Percentiles rank a stretch among this genome's conserved stretches.
phyloP scores from a whole-genome alignment of 2,888 invertebrate genomes.

The Netelia fuscicornis region DNA sequence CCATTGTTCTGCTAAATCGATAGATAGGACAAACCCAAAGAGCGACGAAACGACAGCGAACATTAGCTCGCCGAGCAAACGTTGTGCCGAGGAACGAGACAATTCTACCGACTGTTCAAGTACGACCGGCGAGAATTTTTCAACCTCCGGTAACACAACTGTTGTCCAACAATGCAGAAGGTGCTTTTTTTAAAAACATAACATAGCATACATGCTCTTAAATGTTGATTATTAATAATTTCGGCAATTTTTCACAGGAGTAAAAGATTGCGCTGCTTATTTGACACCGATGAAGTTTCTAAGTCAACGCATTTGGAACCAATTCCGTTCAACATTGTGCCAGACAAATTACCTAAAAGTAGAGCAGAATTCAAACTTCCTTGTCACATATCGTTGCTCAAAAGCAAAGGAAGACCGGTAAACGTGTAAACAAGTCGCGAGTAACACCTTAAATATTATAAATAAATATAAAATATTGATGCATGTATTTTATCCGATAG shows the following conservation, averaged over 20 bases:
- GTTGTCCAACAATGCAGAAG: slow-evolving; percentile 27
- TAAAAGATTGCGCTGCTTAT: slow-evolving; percentile 55
- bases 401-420: slow-evolving; percentile 68
- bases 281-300: slow-evolving; percentile 26
- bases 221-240: neutral
- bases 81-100: slow-evolving; percentile 14
- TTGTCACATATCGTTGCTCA: slow-evolving; percentile 74
- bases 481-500: slow-evolving; percentile 58
- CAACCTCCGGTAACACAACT: neutral
- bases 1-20: slow-evolving; percentile 11
- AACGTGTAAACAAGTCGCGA: neutral
- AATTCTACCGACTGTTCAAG: neutral
- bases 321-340: slow-evolving; percentile 77
- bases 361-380: slow-evolving; percentile 76
- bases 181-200: slow-evolving; percentile 2
- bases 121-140: neutral
- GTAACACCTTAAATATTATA: neutral
- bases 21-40: neutral
- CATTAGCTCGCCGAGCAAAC: slow-evolving; percentile 5
- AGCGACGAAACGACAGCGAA: neutral
- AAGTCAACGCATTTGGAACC: slow-evolving; percentile 73
- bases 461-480: slow-evolving; percentile 6
- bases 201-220: neutral
- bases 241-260: slow-evolving; percentile 39
- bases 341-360: slow-evolving; percentile 71